Conservation (phyloP, 2,113 vertebrate species). For the Lathamus discolor region DNA sequence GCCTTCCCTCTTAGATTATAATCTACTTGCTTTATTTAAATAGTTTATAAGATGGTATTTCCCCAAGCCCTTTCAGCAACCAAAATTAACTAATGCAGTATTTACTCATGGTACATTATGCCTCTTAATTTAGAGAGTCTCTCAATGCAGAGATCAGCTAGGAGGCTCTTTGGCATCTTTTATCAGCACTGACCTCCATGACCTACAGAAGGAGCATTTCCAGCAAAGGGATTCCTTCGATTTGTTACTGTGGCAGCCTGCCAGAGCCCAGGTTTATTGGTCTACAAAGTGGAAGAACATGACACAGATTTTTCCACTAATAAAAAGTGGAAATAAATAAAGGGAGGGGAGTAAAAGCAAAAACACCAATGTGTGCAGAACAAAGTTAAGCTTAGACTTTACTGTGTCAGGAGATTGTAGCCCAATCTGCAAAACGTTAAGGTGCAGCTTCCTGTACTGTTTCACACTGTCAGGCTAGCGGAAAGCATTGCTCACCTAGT, state of each 20-base stretch:
- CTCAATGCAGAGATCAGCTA: neutral
- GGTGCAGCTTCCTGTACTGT: neutral
- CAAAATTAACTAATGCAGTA: constrained; percentile 10
- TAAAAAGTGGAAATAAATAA: neutral
- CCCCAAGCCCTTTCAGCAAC: neutral
- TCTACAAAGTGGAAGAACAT: neutral
- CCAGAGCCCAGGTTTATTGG: neutral
- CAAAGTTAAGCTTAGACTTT: neutral
- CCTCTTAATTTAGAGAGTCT: constrained; percentile 17
- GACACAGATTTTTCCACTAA: neutral
- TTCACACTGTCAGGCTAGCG: neutral
- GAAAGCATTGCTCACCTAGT: neutral
- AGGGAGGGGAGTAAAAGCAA: neutral
- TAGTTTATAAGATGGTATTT: neutral
- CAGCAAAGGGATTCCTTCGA: neutral
- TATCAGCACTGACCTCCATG: neutral
- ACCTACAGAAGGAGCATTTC: neutral
- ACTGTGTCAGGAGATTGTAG: too few relatives aligned
- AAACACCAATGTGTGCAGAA: neutral
- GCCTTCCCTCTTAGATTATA: neutral
- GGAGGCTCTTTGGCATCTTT: neutral
- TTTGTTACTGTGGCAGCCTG: neutral
- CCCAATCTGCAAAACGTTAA: neutral
- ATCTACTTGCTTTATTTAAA: neutral
- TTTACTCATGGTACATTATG: neutral